Evolutionary conservation across 2,888 invertebrate species (phyloP), one percentile per base, ranked within the genome.

Genomic region (Scaptomyza tumidula): DNA sequence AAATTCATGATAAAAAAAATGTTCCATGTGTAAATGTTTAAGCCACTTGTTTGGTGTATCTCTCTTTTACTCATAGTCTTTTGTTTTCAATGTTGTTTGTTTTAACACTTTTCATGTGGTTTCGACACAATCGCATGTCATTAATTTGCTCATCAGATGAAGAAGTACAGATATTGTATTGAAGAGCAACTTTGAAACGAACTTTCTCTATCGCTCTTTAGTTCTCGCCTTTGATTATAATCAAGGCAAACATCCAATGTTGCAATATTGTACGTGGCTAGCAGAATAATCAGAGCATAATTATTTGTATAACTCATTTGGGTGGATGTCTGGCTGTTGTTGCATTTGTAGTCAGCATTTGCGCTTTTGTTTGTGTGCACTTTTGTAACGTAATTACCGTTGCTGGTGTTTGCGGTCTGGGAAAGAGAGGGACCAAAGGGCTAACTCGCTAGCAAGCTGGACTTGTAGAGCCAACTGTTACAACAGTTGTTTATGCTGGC

Each of bases 401-500:
- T 68, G 69, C 55, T 61, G 16, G 10, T 41, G 59, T 56, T 52
- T 57, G 41, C 39, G 39, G 39, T 31, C 13, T 9, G 13, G 10
- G 14, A 29, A 1, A 16, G 29, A 9, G 3, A n/a, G 10, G 10
- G 3, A n/a, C 2, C 24, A 43, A 35, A 55, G 29, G 60, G 55
- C 54, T 57, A 58, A 55, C 35, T 46, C 50, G 2, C 16, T 41
- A 10, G 41, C 41, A 4, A 39, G 41, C 16, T 39, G 63, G 54
- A 45, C 70, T 72, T 84, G 85, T 78, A 73, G 50, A 46, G 50
- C 79, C 82, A 86, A 82, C 82, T 84, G 87, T 81, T 84, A 85
- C 85, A 75, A 73, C 72, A 41, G 41, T 41, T 87, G 85, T 85
- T 82, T 87, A 87, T 82, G 87, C 82, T 75, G 82, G 82, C 70